These are phyloP conservation scores for Pitangus sulphuratus DNA, from an alignment of 2,797 vertebrate species.

Conservation along the genomic window DNA sequence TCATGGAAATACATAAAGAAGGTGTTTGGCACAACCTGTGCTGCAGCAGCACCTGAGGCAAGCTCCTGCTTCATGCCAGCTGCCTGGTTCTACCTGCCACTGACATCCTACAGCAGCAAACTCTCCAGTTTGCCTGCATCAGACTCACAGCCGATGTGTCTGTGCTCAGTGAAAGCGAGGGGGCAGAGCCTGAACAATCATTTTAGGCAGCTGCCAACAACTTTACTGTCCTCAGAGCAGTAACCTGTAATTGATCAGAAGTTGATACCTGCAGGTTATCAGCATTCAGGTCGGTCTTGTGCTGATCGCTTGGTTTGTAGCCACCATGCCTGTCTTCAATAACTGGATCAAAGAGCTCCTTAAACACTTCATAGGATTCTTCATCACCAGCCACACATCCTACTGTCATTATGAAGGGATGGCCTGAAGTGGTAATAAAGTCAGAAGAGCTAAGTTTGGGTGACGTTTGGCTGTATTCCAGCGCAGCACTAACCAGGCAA, in stretches of 20 bases:
- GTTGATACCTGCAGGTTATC: constrained; percentile 86
- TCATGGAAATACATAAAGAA: not conserved
- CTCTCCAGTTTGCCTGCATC: not conserved
- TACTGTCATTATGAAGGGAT: constrained; percentile 96
- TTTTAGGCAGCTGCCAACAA: not conserved
- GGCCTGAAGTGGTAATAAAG: constrained; percentile 80
- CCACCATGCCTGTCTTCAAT: constrained; percentile 93
- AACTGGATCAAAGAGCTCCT: constrained; percentile 89
- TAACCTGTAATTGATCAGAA: not conserved
- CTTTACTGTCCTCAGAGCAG: not conserved
- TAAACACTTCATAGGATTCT: constrained; percentile 91
- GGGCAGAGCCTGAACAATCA: not conserved
- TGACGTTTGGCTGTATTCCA: not conserved
- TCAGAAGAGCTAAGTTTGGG: constrained; percentile 44
- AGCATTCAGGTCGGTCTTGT: constrained; percentile 93
- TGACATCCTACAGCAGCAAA: not conserved
- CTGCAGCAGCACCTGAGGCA: not conserved
- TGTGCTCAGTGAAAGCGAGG: fast-evolving
- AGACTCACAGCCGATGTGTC: not conserved
- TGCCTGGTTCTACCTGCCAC: not conserved
- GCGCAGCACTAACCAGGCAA: constrained; percentile 19
- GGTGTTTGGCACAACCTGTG: fast-evolving
- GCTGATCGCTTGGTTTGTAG: constrained; percentile 94
- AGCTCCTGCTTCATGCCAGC: not conserved
- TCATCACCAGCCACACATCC: constrained; percentile 94